phyloP scores from a whole-genome alignment of 2,797 vertebrate genomes.

The Hoplostethus mediterraneus region DNA sequence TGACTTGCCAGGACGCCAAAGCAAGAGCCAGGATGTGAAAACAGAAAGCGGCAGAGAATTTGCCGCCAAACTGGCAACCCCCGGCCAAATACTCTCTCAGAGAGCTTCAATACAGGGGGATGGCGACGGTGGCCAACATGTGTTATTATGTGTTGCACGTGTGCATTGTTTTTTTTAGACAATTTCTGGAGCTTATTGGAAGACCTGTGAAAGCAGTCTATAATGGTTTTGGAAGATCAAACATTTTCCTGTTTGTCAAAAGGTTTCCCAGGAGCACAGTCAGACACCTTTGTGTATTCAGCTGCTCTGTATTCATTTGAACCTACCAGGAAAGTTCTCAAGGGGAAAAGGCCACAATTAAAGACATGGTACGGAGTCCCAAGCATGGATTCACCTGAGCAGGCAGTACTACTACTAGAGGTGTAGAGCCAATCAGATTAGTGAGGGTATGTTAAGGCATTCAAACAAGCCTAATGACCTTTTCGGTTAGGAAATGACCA shows the following conservation, averaged over 20 bases:
- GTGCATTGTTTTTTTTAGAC: conserved; percentile 37
- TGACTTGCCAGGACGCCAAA: conserved; percentile 53
- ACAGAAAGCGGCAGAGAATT: conserved; percentile 32
- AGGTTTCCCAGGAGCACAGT: conserved; percentile 52
- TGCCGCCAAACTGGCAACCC: conserved; percentile 43
- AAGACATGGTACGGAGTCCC: conserved; percentile 16
- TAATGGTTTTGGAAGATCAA: conserved; percentile 39
- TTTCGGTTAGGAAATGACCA: conserved; percentile 61
- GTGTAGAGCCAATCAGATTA: conserved; percentile 55
- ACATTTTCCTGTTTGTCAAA: conserved; percentile 38
- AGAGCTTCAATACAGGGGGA: conserved; percentile 18
- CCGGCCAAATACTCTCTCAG: conserved; percentile 26
- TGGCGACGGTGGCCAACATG: conserved; percentile 29
- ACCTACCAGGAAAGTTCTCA: conserved; percentile 41
- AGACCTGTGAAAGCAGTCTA: conserved; percentile 40
- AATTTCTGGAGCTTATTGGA: conserved; percentile 50
- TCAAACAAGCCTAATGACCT: conserved; percentile 64
- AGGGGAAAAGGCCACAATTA: conserved; percentile 24
- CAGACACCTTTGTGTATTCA: conserved; percentile 47
- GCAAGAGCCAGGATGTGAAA: conserved; percentile 45
- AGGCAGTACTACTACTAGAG: conserved; percentile 23
- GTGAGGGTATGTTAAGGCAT: conserved; percentile 25
- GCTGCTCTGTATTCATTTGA: conserved; percentile 51
- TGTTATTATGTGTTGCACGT: conserved; percentile 44
- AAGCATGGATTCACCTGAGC: conserved; percentile 32